Evolutionary conservation across 23 tunicate species (phyloP).

Genomic region (Ciona savignyi): DNA sequence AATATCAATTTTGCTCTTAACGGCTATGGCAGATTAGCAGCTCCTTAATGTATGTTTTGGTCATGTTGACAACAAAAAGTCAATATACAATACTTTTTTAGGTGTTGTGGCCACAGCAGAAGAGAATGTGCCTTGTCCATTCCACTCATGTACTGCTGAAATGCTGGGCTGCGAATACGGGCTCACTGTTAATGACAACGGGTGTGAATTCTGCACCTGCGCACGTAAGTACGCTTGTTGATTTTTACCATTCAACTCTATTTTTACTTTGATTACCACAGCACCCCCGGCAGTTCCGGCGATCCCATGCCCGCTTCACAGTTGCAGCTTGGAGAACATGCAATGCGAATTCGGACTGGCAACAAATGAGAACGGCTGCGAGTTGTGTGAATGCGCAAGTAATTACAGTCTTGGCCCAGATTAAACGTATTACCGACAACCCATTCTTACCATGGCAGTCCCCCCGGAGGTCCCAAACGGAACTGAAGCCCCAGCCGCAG

Average conservation of each 20-base stretch:
- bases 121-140: conserved; percentile 20
- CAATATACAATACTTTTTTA: neutral
- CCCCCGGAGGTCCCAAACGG: no score
- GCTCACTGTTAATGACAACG: conserved; percentile 28
- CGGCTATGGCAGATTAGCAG: neutral
- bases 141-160: conserved; percentile 38
- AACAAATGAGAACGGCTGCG: conserved; percentile 28
- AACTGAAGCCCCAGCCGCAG: no score
- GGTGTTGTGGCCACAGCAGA: conserved; percentile 3
- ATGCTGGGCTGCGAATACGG: conserved; percentile 23
- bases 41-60: neutral
- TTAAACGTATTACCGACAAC: no score
- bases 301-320: conserved; percentile 19
- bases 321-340: conserved; percentile 26
- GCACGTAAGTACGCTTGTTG: no score
- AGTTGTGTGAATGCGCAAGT: conserved; percentile 40
- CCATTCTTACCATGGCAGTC: no score
- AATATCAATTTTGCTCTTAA: neutral
- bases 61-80: no score
- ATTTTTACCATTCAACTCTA: no score
- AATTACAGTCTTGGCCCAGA: neutral
- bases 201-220: conserved; percentile 33
- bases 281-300: neutral
- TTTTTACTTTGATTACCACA: no score
- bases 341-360: conserved; percentile 23